phyloP scores from a whole-genome alignment of 2,888 invertebrate genomes.

The Hedychridium roseum region DNA sequence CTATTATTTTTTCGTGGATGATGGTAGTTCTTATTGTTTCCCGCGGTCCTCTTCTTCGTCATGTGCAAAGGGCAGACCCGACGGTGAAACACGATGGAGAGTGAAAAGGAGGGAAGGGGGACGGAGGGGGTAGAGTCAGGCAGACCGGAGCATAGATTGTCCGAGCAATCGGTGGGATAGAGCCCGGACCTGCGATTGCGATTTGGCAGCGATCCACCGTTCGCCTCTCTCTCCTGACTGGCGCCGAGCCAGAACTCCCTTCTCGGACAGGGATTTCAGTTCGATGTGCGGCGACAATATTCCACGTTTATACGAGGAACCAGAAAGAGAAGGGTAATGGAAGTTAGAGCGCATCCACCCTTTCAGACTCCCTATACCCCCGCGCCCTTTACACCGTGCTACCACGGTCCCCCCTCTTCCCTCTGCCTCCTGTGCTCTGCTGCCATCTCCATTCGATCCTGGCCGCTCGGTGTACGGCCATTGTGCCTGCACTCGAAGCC shows the following conservation, averaged over 20 bases:
- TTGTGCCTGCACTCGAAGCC: slow-evolving; percentile 33
- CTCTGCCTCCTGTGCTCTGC: not conserved
- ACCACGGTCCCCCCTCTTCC: slow-evolving; percentile 19
- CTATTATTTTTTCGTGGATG: no score
- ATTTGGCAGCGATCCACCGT: slow-evolving; percentile 37
- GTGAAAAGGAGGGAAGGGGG: slow-evolving; percentile 7
- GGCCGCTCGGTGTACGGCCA: slow-evolving; percentile 29
- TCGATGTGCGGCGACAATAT: slow-evolving; percentile 51
- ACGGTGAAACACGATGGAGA: slow-evolving; percentile 2
- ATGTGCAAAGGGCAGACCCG: slow-evolving; percentile 27
- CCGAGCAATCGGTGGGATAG: slow-evolving; percentile 37
- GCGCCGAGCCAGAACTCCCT: slow-evolving; percentile 32
- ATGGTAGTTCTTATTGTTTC: slow-evolving; percentile 20
- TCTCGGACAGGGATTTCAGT: slow-evolving; percentile 46
- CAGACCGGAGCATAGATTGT: slow-evolving; percentile 27
- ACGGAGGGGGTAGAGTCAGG: slow-evolving; percentile 6
- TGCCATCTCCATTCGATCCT: slow-evolving; percentile 11
- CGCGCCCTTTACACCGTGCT: slow-evolving; percentile 8
- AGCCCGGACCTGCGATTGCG: slow-evolving; percentile 31
- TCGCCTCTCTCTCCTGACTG: slow-evolving; percentile 25
- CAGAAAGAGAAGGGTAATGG: no score
- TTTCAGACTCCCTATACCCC: not conserved
- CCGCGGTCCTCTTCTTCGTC: no score
- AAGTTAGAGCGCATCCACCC: slow-evolving; percentile 4
- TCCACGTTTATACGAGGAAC: slow-evolving; percentile 41